Evolutionary conservation across 2,113 vertebrate species (phyloP).

Genomic region (Hippocampus comes): DNA sequence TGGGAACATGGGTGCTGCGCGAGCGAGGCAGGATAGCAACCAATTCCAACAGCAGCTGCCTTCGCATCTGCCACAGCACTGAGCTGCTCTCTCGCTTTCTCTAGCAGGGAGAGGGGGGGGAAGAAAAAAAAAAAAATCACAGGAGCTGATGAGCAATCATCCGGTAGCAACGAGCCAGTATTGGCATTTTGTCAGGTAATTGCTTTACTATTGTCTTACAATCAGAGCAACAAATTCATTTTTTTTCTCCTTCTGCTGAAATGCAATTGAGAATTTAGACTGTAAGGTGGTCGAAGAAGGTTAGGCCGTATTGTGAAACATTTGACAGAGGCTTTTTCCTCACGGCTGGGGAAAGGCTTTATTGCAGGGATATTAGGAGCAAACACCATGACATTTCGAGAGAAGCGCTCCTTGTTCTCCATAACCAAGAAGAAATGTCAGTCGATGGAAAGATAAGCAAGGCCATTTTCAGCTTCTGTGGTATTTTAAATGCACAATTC

Average conservation of each 20-base stretch:
- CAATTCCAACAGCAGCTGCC: slow-evolving; percentile 92
- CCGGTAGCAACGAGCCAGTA: not conserved
- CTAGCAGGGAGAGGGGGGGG: slow-evolving; percentile 57
- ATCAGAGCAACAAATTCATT: not conserved
- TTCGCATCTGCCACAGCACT: slow-evolving; percentile 96
- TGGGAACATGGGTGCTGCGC: slow-evolving; percentile 80
- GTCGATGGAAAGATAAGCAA: slow-evolving; percentile 9
- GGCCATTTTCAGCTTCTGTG: slow-evolving; percentile 1
- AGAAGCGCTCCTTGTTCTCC: not conserved
- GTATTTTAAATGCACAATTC: slow-evolving; percentile 1
- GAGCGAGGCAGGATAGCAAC: slow-evolving; percentile 93
- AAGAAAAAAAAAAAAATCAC: not conserved
- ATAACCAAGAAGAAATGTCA: slow-evolving; percentile 15
- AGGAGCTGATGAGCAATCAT: not conserved
- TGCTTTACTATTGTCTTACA: not conserved
- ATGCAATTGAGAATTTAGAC: not conserved
- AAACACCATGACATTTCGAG: slow-evolving; percentile 3
- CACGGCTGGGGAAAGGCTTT: not conserved
- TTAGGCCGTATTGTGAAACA: not conserved
- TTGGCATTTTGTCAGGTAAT: not conserved
- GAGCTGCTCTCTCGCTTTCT: slow-evolving; percentile 91
- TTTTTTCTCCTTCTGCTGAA: not conserved
- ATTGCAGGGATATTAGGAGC: not conserved
- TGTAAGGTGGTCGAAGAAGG: not conserved
- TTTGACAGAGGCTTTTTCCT: not conserved